These are phyloP conservation scores for Tinamus major DNA, from an alignment of 2,797 vertebrate species.

Conservation along the genomic window DNA sequence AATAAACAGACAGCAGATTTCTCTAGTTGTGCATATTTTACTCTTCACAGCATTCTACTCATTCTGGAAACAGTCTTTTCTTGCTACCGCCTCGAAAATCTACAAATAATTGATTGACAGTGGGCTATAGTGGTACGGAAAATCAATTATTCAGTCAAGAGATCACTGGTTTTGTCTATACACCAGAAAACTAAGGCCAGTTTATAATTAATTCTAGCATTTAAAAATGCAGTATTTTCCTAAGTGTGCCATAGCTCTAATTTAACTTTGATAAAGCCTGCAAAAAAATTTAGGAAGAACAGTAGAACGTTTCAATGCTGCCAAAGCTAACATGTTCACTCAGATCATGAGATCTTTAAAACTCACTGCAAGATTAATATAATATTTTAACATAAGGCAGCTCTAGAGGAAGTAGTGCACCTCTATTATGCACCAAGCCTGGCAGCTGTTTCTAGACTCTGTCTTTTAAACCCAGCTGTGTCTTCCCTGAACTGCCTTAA, in stretches of 20 bases:
- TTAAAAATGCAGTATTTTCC: neutral
- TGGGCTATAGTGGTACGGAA: neutral
- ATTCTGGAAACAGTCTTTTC: neutral
- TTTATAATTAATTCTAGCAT: slow-evolving; percentile 12
- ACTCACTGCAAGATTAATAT: neutral
- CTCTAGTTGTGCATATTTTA: neutral
- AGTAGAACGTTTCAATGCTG: neutral
- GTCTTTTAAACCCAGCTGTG: slow-evolving; percentile 38
- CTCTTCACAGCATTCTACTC: neutral
- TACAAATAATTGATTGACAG: neutral
- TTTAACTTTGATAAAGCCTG: slow-evolving; percentile 20
- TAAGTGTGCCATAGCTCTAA: neutral
- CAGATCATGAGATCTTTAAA: slow-evolving; percentile 5
- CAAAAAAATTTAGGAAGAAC: neutral
- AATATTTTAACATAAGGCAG: neutral
- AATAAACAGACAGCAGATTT: neutral
- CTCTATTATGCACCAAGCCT: neutral
- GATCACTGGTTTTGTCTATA: neutral
- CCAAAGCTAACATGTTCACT: neutral
- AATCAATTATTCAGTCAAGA: neutral
- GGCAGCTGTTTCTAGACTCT: slow-evolving; percentile 11
- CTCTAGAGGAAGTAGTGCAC: slow-evolving; percentile 10
- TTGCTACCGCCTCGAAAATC: neutral
- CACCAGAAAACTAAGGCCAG: neutral
- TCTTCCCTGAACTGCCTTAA: slow-evolving; percentile 29